A percentile compares a stretch with the other conserved stretches of the same genome.
phyloP scores from a whole-genome alignment of 2,113 vertebrate species.

The Sardina pilchardus region DNA sequence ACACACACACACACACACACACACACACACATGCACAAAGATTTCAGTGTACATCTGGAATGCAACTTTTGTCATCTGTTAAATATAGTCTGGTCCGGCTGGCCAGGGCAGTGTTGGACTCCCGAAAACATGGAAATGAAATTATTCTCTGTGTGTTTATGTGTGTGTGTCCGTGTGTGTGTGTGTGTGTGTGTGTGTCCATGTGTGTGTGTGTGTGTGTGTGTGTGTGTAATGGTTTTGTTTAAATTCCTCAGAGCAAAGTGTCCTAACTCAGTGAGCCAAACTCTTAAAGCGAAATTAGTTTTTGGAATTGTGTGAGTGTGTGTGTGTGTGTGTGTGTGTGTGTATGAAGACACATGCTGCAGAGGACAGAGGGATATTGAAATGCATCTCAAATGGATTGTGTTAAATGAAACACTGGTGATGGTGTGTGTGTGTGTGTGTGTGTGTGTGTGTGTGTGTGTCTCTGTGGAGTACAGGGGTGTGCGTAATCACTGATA shows the following conservation, averaged over 20 bases:
- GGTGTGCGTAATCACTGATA: not conserved
- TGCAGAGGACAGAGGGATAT: too few relatives aligned
- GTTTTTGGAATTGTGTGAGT: not conserved
- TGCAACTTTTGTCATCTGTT: slow-evolving; percentile 78
- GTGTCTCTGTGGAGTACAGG: not conserved
- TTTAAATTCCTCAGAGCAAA: slow-evolving; percentile 14
- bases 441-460: too few relatives aligned
- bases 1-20: slow-evolving; percentile 44
- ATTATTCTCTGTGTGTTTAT: slow-evolving; percentile 51
- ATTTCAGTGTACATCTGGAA: slow-evolving; percentile 78
- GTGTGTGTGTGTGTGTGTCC: slow-evolving; percentile 29
- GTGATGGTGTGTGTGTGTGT: too few relatives aligned
- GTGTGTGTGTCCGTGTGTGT: slow-evolving; percentile 33
- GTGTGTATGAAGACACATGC: too few relatives aligned
- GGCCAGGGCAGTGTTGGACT: slow-evolving; percentile 58
- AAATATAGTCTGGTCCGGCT: slow-evolving; percentile 62
- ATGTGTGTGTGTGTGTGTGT: slow-evolving; percentile 36
- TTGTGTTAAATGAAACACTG: not conserved
- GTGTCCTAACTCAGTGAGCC: not conserved
- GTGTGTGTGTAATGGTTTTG: slow-evolving; percentile 48
- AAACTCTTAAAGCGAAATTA: not conserved
- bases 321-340: too few relatives aligned
- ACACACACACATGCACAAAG: slow-evolving; percentile 64
- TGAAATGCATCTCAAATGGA: too few relatives aligned
- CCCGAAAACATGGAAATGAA: slow-evolving; percentile 69